phyloP scores from a whole-genome alignment of 2,113 vertebrate genomes.

The Oreochromis aureus region DNA sequence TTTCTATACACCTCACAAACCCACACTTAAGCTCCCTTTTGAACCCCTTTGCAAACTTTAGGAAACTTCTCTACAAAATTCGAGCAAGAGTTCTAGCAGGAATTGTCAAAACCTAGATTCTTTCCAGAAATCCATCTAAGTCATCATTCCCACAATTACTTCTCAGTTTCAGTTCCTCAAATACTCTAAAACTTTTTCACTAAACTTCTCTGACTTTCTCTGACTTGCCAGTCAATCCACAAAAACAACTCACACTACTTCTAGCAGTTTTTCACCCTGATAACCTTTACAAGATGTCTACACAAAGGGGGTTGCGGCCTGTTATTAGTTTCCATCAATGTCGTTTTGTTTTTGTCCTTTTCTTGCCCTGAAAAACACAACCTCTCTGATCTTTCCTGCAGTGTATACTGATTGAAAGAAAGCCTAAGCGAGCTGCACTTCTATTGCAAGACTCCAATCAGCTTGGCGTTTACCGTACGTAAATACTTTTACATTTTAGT shows the following conservation, averaged over 20 bases:
- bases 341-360: not conserved
- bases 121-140: not conserved
- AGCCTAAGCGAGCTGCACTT: not conserved
- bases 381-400: not conserved
- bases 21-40: not conserved
- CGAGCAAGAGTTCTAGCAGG: not conserved
- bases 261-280: not conserved
- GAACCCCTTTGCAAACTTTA: not conserved
- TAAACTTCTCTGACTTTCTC: not conserved
- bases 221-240: not conserved
- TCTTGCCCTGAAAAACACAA: not conserved
- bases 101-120: not conserved
- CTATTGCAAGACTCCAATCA: not conserved
- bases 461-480: fast-evolving
- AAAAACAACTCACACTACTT: not conserved
- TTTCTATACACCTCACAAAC: not conserved
- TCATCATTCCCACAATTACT: not conserved
- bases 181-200: not conserved
- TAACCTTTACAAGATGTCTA: not conserved
- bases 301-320: not conserved
- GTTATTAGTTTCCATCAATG: not conserved
- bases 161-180: not conserved
- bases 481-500: not conserved
- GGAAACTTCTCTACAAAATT: not conserved
- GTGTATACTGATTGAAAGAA: not conserved